These are phyloP conservation scores for Ammospiza caudacuta DNA, from an alignment of 2,113 vertebrate genomes.

Conservation along the genomic window DNA sequence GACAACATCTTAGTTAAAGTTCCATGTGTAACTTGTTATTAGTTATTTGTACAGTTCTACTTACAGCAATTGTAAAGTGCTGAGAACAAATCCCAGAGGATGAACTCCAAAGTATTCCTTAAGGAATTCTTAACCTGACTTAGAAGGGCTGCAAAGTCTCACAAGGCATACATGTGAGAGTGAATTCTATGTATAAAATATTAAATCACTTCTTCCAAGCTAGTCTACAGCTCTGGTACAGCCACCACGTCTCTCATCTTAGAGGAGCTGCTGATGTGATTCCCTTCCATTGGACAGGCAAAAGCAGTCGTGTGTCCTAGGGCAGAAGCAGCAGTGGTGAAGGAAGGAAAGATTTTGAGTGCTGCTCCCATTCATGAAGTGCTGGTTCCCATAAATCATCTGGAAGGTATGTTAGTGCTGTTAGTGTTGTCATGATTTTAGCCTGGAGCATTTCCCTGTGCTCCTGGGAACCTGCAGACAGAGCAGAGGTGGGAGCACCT, in stretches of 20 bases:
- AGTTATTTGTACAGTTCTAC: not conserved
- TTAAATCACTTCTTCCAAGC: not conserved
- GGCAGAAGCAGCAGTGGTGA: not conserved
- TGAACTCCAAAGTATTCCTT: not conserved
- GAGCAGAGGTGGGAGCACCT: not conserved
- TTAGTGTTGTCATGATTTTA: not conserved
- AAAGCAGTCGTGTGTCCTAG: rapidly evolving
- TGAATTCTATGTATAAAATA: not conserved
- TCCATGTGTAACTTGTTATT: not conserved
- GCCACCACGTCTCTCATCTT: not conserved
- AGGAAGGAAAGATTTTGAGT: not conserved
- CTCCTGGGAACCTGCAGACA: not conserved
- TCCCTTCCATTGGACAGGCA: not conserved
- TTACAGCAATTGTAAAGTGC: not conserved
- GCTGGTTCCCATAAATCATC: not conserved
- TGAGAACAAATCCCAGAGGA: not conserved
- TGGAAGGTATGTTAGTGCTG: not conserved
- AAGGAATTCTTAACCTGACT: not conserved
- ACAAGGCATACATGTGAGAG: not conserved
- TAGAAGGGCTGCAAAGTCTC: not conserved
- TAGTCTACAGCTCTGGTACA: not conserved
- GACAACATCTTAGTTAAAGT: not conserved
- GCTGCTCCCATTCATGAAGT: not conserved
- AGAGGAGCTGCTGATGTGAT: not conserved
- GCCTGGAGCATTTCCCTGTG: not conserved